Evolutionary conservation across 2,888 invertebrate species (phyloP).

Genomic region (Epinotia demarniana): DNA sequence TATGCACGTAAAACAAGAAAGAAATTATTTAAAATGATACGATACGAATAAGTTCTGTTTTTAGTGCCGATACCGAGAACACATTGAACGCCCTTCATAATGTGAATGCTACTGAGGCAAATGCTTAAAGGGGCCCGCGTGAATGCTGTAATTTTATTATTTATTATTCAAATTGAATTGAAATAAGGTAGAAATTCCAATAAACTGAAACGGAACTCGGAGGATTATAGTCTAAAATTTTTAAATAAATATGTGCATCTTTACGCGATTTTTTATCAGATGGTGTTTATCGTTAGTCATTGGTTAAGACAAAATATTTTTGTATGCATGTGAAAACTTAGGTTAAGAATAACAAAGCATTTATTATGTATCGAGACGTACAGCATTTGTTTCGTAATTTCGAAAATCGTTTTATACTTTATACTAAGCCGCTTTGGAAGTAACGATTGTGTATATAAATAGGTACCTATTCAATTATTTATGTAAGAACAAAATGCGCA

Average conservation of each 20-base stretch:
- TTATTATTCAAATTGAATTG: not conserved
- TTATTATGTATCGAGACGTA: conserved; percentile 61
- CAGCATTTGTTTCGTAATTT: conserved; percentile 54
- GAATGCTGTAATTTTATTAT: too few species aligned
- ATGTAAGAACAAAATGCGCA: conserved; percentile 75
- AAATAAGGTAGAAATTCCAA: not conserved
- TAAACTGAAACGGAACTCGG: not conserved
- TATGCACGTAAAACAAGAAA: too few species aligned
- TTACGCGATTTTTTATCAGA: conserved; percentile 49
- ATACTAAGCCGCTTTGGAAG: conserved; percentile 73
- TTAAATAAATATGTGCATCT: too few species aligned
- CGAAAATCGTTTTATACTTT: conserved; percentile 53
- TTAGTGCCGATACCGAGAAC: too few species aligned
- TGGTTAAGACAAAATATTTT: conserved; percentile 80
- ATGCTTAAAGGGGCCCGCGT: not conserved
- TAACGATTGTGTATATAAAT: conserved; percentile 73
- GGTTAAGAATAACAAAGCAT: conserved; percentile 73
- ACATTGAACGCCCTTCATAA: too few species aligned
- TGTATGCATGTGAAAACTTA: conserved; percentile 74
- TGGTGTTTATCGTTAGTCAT: conserved; percentile 71
- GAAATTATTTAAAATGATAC: too few species aligned
- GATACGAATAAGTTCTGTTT: too few species aligned
- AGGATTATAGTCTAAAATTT: too few species aligned
- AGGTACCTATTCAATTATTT: conserved; percentile 66
- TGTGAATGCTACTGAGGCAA: too few species aligned